Percentiles rank a stretch among this genome's conserved stretches.
Evolutionary conservation across 2,113 vertebrate genomes (phyloP).

Genomic region (Phycodurus eques): DNA sequence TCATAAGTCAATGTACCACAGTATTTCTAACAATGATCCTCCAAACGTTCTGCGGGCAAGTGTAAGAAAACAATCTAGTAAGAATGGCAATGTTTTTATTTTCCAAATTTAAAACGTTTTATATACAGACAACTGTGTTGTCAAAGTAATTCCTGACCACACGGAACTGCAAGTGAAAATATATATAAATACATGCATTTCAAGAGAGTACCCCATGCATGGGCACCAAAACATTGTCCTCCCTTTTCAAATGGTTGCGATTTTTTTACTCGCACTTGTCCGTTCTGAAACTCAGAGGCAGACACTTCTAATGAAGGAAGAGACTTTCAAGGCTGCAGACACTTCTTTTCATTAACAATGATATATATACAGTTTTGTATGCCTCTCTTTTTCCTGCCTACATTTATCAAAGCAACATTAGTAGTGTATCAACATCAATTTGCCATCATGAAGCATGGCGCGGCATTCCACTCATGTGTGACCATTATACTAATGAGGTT

Average conservation of each 20-base stretch:
- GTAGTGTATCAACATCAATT: constrained; percentile 75
- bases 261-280: neutral
- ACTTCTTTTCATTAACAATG: constrained; percentile 64
- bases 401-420: constrained; percentile 73
- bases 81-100: too few relatives aligned
- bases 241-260: neutral
- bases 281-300: neutral
- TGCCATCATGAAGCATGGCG: constrained; percentile 70
- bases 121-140: too few relatives aligned
- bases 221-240: neutral
- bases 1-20: too few relatives aligned
- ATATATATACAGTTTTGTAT: constrained; percentile 50
- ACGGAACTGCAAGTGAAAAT: too few relatives aligned
- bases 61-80: too few relatives aligned
- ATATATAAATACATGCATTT: too few relatives aligned
- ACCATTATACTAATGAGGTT: constrained; percentile 76
- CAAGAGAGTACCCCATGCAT: too few relatives aligned
- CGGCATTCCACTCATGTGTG: constrained; percentile 73
- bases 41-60: too few relatives aligned
- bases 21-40: too few relatives aligned
- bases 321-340: constrained; percentile 41
- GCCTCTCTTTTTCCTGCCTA: constrained; percentile 55
- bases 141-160: too few relatives aligned
- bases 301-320: constrained; percentile 32
- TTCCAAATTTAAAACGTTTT: too few relatives aligned